A percentile compares a stretch with the other conserved stretches of the same genome.
Conservation (phyloP, 2,113 vertebrate genomes). For the Lasiurus borealis region DNA sequence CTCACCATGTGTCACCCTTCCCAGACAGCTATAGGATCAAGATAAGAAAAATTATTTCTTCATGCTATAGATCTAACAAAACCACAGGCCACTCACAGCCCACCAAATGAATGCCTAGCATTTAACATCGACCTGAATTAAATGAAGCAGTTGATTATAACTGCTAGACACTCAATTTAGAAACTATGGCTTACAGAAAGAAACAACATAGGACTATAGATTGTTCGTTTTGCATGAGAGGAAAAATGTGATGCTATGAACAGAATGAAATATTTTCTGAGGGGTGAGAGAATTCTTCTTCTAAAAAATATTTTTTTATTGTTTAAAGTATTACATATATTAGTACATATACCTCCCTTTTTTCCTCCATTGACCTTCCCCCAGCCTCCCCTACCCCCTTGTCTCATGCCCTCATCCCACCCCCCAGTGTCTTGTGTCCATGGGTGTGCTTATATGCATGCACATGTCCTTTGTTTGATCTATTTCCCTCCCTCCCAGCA, state of each 20-base stretch:
- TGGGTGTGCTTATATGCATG: too few species aligned
- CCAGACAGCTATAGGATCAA: conserved; percentile 85
- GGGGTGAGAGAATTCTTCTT: conserved; percentile 6
- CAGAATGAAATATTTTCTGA: conserved; percentile 57
- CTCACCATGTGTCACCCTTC: conserved; percentile 84
- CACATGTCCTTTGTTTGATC: too few species aligned
- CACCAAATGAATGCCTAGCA: conserved; percentile 79
- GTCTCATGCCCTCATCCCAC: too few species aligned
- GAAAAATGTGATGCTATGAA: conserved; percentile 73
- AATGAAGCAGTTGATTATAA: conserved; percentile 84
- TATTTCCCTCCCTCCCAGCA: too few species aligned
- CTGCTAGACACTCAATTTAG: conserved; percentile 77
- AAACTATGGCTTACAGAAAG: conserved; percentile 68
- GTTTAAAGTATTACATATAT: too few species aligned
- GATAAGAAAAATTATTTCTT: conserved; percentile 87
- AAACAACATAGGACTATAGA: conserved; percentile 50
- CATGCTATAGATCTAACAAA: conserved; percentile 85
- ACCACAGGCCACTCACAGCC: conserved; percentile 77
- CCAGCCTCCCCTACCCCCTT: too few species aligned
- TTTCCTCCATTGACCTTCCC: too few species aligned
- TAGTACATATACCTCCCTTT: too few species aligned
- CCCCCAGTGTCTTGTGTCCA: too few species aligned
- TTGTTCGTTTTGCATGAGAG: conserved; percentile 61
- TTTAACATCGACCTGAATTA: conserved; percentile 83
- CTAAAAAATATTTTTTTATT: too few species aligned